Evolutionary conservation across 2,113 vertebrate species (phyloP), one percentile per base, ranked within the genome.

Genomic region (Ursus arctos): DNA sequence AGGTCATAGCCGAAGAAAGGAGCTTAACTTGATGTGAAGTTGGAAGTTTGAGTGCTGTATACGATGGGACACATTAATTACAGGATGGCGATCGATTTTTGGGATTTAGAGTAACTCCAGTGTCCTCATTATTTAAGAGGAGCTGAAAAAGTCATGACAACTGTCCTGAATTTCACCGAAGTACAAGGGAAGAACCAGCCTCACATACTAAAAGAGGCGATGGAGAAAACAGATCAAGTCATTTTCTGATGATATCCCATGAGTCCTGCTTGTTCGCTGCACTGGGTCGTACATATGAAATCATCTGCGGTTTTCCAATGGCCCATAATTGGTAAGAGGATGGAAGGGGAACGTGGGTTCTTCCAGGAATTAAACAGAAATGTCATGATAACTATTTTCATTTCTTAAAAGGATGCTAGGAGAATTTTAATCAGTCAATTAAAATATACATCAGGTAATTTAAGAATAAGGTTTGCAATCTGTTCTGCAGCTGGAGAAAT

Each of bases 401-500:
- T 92, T 96, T 94, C 92, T 96, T 91, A 80, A 89, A 94, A 91
- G 89, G 74, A 94, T 95, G 31, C 89, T 87, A 51, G 71, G 24
- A 96, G 47, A 79, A 91, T 97, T 97, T 94, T 94, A 97, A 95
- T 95, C 61, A 92, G 92, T 92, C 80, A 94, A 53, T 96, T 94
- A 85, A 93, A 90, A 90, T 91, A 85, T 61, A 63, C 59, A 84
- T 92, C 92, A 92, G 94, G 69, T 88, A 92, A 94, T 92, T 97
- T 97, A 51, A 51, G 94, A 91, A 82, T 10, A 43, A 95, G 26
- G 15, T 91, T 94, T 96, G 33, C 90, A 88, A 53, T 96, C 96
- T 98, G 87, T 87, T 94, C 76, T 76, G 86, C 90, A 97, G 96
- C 94, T 98, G 94, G 95, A 76, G 59, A 91, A 96, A 83, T 77